These are phyloP conservation scores for Tiliacea citrago DNA, from an alignment of 2,888 invertebrate species.

Conservation along the genomic window DNA sequence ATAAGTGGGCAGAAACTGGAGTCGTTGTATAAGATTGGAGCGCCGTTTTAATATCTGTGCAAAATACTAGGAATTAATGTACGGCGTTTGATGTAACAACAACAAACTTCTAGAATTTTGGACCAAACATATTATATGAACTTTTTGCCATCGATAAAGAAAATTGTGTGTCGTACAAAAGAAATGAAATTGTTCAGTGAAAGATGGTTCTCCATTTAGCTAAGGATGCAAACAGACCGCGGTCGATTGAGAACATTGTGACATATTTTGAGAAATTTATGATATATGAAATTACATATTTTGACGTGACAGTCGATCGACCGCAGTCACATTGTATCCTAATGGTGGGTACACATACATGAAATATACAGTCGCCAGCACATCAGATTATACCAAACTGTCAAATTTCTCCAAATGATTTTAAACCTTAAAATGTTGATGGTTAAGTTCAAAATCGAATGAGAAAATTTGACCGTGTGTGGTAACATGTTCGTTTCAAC, in stretches of 20 bases:
- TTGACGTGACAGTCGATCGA: background rate
- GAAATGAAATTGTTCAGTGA: background rate
- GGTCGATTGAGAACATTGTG: background rate
- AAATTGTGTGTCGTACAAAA: background rate
- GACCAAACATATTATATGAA: background rate
- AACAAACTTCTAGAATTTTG: background rate
- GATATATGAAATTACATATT: background rate
- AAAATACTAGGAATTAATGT: background rate
- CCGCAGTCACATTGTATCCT: background rate
- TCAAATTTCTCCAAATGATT: too few relatives aligned
- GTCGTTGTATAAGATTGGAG: background rate
- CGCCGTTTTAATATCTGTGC: background rate
- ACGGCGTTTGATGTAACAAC: background rate
- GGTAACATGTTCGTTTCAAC: background rate
- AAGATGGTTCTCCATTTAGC: background rate
- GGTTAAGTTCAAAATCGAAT: too few relatives aligned
- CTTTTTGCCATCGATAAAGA: background rate
- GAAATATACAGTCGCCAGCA: background rate
- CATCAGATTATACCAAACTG: too few relatives aligned
- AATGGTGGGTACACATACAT: background rate
- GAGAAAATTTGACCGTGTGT: background rate
- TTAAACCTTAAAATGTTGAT: too few relatives aligned
- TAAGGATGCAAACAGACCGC: too few relatives aligned
- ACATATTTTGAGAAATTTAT: slow-evolving; percentile 3
- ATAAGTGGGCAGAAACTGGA: slow-evolving; percentile 1